Base-by-base conservation (phyloP, 2,113 vertebrate genomes). In the Heterotis niloticus region DNA sequence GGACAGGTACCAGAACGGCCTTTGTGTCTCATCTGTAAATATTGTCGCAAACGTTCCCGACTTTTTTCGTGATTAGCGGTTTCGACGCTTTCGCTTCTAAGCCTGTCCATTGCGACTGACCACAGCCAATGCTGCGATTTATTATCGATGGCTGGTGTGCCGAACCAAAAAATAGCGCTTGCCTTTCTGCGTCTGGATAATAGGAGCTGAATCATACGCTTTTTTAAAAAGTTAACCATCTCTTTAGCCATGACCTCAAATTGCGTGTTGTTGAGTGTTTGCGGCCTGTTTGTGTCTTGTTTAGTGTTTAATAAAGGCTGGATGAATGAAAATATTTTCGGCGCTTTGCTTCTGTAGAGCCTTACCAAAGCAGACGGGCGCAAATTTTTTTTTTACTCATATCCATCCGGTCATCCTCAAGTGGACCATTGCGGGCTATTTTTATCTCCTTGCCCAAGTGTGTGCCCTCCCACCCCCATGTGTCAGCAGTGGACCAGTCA, bases 401-500 rank as follows among this genome's bases (percentile, higher is more conserved):
- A 76, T 64, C 75, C 29, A 64, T 76, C 75, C 60, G 56, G 18
- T 44, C 17, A 17, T 60, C 73, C 75, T 76, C 26, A 34, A 64
- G 26, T 64, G 57, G 75, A 76, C 57, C 75, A 17, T 68, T n/a
- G 57, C 23, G 29, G 64, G 52, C 76, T 77, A 68, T 56, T 68
- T 78, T 68, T 78, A 56, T 69, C 52, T 17, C 10, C 18, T n/a
- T 60, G 44, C 17, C n/a, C 51, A 69, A 57, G 24, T 77, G 64
- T 16, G 76, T 76, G 75, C 79, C 80, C 79, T 87, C 84, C 84
- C 34, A 44, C 34, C 34, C 34, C 84, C 84, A 86, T 81, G 57
- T 79, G 80, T 78, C 52, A 76, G 59, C 18, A 60, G 26, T 84
- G 83, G 85, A 85, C 85, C 82, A 81, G 82, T 84, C 86, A 82